Evolutionary conservation across 2,113 vertebrate species (phyloP).

Genomic region (Rhabdomys dilectus): DNA sequence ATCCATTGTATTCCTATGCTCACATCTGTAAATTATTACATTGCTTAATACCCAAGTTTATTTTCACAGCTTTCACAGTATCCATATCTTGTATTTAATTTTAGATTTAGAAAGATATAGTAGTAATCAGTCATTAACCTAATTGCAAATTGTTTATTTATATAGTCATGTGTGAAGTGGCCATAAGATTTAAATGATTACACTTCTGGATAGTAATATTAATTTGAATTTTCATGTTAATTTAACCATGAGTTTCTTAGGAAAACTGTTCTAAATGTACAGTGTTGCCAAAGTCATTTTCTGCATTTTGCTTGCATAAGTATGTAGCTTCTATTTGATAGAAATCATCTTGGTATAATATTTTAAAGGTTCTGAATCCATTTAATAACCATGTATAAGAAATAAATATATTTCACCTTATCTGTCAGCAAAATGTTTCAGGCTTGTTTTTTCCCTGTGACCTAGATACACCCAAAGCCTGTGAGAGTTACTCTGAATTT

Average conservation of each 20-base stretch:
- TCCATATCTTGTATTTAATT: not conserved
- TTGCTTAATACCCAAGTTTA: not conserved
- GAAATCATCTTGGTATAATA: conserved; percentile 63
- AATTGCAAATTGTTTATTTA: not conserved
- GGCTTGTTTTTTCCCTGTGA: conserved; percentile 55
- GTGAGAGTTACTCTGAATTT: conserved; percentile 74
- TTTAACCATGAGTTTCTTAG: conserved; percentile 2
- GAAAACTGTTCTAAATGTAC: not conserved
- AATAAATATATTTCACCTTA: conserved; percentile 63
- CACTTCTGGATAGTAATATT: conserved; percentile 25
- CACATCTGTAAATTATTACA: not conserved
- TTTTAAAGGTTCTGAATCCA: conserved; percentile 42
- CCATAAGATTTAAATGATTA: conserved; percentile 10
- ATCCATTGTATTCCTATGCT: not conserved
- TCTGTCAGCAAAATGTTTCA: conserved; percentile 69
- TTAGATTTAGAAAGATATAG: not conserved
- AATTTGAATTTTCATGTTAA: conserved; percentile 38
- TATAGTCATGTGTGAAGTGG: not conserved
- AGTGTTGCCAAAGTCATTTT: conserved; percentile 37
- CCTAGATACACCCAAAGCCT: conserved; percentile 73
- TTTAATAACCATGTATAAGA: conserved; percentile 60
- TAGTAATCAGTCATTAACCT: not conserved
- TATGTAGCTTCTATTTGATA: conserved; percentile 21
- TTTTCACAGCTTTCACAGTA: not conserved
- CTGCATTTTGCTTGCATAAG: conserved; percentile 2